Evolutionary conservation across 2,113 vertebrate genomes (phyloP), one percentile per base, ranked within the genome.

Genomic region (Nothoprocta perdicaria): DNA sequence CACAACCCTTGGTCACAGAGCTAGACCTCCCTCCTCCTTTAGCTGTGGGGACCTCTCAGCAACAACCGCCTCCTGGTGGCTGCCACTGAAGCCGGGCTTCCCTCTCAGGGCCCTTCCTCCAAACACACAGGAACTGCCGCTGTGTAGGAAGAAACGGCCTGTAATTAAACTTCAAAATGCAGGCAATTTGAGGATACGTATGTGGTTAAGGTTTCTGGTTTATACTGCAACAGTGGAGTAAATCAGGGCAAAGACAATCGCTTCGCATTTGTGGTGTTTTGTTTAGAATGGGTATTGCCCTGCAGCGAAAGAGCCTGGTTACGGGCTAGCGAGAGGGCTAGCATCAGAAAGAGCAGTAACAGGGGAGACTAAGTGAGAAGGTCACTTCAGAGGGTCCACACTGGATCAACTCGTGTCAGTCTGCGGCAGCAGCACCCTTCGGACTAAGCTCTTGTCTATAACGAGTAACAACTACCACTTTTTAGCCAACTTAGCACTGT

Each of bases 151-250:
- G 58, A 93, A 89, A 86, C 41, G 24, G 67, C 35, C 82, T 94
- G 66, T 88, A 93, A 97, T 91, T 68, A 71, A 89, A 88, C 58
- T 91, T 95, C 84, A 79, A 93, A 97, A 97, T 87, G 90, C 85
- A 93, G 94, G 95, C 89, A 96, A 93, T 97, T 94, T 95, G 74
- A 95, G 93, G 93, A 80, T 81, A 93, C 41, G 27, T 73, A 52
- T 95, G 89, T 84, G 93, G 95, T 96, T 93, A 90, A 94, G 78
- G 66, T 84, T 61, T 90, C 79, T 91, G 93, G 90, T 95, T 95
- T 89, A 89, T 66, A 65, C 43, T 86, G 61, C 94, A 96, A 94
- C 86, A 58, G 77, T 80, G 86, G 80, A 15, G 79, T 87, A 94
- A 95, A 88, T 60, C 52, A 92, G 81, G 75, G 81, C 71, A 93